Evolutionary conservation across 37 sponge, comb jelly and placozoan genomes (phyloP).

Genomic region (Cliona cf. orientalis): DNA sequence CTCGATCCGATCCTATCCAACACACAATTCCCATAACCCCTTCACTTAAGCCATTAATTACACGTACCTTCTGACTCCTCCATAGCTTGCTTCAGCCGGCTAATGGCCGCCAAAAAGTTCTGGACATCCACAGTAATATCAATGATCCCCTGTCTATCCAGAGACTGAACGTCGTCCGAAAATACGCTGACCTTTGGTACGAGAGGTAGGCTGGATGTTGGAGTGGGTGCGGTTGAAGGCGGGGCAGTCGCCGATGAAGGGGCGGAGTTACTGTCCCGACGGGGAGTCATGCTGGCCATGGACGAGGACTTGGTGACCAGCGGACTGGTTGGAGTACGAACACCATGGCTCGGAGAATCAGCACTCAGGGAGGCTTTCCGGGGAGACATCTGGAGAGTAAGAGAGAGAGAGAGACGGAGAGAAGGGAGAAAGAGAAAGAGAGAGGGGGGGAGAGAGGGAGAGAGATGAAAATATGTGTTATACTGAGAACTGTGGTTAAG

Average conservation of each 20-base stretch:
- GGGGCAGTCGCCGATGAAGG: not conserved
- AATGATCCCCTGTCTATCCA: slow-evolving; percentile 52
- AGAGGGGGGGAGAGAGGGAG: not conserved
- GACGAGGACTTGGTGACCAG: slow-evolving; percentile 32
- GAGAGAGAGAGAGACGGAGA: not conserved
- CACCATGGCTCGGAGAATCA: slow-evolving; percentile 12
- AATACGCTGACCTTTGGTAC: slow-evolving; percentile 46
- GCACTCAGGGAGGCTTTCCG: slow-evolving; percentile 9
- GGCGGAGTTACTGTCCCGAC: slow-evolving; percentile 7
- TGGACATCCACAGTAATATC: slow-evolving; percentile 73
- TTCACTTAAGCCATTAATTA: not conserved
- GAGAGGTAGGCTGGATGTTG: not conserved
- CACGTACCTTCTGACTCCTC: slow-evolving; percentile 20
- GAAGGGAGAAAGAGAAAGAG: not conserved
- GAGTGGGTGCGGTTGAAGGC: not conserved
- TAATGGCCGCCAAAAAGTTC: slow-evolving; percentile 49
- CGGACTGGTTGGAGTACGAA: slow-evolving; percentile 8
- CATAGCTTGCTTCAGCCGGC: slow-evolving; percentile 50
- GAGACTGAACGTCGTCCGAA: slow-evolving; percentile 38
- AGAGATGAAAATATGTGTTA: no score
- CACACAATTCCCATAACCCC: not conserved
- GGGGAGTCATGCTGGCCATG: not conserved
- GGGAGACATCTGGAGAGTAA: not conserved
- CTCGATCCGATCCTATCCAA: not conserved
- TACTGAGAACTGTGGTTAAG: no score